phyloP scores from a whole-genome alignment of 1,140 invertebrate genomes.

The Philopotamus ludificatus region DNA sequence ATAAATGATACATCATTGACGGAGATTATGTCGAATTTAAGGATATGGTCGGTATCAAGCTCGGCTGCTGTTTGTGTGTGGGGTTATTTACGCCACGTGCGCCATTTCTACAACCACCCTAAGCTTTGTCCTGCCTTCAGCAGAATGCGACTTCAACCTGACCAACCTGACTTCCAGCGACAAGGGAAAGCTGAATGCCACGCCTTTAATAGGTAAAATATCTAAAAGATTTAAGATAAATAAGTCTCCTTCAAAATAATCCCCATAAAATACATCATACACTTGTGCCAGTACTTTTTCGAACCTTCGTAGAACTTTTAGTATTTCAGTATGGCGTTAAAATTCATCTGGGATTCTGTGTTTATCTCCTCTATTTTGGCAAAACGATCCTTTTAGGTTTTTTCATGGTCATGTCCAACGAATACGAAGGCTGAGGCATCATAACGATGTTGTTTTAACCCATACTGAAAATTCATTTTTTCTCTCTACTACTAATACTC shows the following conservation, averaged over 20 bases:
- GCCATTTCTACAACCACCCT: constrained; percentile 62
- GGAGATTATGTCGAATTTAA: constrained; percentile 44
- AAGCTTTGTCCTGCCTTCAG: constrained; percentile 63
- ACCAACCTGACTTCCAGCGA: constrained; percentile 54
- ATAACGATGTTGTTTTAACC: too few species aligned
- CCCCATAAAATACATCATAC: too few species aligned
- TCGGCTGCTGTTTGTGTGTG: constrained; percentile 61
- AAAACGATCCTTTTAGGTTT: too few species aligned
- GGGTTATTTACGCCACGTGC: constrained; percentile 68
- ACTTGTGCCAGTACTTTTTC: constrained; percentile 37
- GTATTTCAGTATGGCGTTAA: constrained; percentile 51
- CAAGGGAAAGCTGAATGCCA: constrained; percentile 60
- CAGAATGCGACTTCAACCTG: constrained; percentile 58
- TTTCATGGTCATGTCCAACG: too few species aligned
- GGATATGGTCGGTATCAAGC: constrained; percentile 68
- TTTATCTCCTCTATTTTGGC: too few species aligned
- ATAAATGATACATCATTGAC: constrained; percentile 27
- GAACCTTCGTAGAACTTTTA: too few species aligned
- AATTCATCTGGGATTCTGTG: too few species aligned
- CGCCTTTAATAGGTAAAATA: constrained; percentile 57
- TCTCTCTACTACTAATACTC: too few species aligned
- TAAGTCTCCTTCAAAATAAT: too few species aligned
- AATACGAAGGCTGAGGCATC: too few species aligned
- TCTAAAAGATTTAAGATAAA: too few species aligned
- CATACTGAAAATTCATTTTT: too few species aligned